Evolutionary conservation across 2,113 vertebrate species (phyloP).

Genomic region (Antennarius striatus): DNA sequence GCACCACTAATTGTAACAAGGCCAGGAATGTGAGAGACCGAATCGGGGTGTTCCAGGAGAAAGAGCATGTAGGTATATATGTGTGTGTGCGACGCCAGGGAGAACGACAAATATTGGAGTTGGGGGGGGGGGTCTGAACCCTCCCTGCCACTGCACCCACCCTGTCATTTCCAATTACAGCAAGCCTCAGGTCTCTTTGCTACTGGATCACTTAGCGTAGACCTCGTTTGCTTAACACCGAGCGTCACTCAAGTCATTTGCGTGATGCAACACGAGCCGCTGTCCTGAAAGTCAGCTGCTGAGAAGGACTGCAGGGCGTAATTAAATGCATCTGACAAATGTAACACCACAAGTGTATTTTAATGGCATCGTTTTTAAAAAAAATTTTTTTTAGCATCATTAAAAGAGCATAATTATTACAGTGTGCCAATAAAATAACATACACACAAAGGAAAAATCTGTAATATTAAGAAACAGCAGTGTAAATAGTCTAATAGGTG

Average conservation of each 20-base stretch:
- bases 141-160: slow-evolving; percentile 42
- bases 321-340: slow-evolving; percentile 26
- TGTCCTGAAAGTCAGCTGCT: slow-evolving; percentile 30
- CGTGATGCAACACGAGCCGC: slow-evolving; percentile 22
- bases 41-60: slow-evolving; percentile 15
- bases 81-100: slow-evolving; percentile 1
- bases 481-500: not conserved
- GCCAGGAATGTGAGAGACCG: slow-evolving; percentile 20
- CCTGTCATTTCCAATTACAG: slow-evolving; percentile 66
- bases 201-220: slow-evolving; percentile 45
- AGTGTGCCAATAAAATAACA: not conserved
- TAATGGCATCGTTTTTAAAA: not conserved
- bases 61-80: not conserved
- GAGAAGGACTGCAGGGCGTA: slow-evolving; percentile 24
- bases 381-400: slow-evolving; percentile 34
- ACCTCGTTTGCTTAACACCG: slow-evolving; percentile 57
- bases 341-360: slow-evolving; percentile 2
- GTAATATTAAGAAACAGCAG: not conserved
- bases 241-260: slow-evolving; percentile 60
- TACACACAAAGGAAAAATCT: not conserved
- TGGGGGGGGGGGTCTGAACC: slow-evolving; percentile 5
- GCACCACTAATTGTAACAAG: slow-evolving; percentile 69
- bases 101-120: slow-evolving; percentile 5
- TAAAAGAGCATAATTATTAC: not conserved
- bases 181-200: slow-evolving; percentile 46